Base-by-base conservation (phyloP, 2,797 vertebrate species). In the Bradypodion pumilum region DNA sequence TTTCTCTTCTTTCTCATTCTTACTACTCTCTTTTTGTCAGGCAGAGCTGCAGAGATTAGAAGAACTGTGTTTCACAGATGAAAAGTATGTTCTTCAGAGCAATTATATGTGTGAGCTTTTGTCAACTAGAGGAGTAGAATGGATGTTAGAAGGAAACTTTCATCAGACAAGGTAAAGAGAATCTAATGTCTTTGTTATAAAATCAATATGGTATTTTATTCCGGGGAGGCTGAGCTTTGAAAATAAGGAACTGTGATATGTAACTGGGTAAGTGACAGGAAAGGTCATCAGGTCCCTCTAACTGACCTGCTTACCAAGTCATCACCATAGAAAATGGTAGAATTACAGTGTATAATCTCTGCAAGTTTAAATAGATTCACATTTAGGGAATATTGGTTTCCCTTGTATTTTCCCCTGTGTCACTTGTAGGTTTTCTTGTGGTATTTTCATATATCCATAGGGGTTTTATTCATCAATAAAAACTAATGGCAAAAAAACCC, bases 1-100 rank as follows among this genome's bases (percentile, higher is more conserved):
- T 80, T 91, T 82, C 52, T 40, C 29, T 84, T 85, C 16, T 90
- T 92, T 91, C 3, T 66, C 85, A 83, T 79, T 85, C 73, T 37
- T 0, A 32, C 74, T 87, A 16, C 1, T 29, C 56, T 91, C 76
- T 83, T 60, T 49, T 0, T 60, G 74, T 88, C n/a, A 60, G 25
- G 88, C 83, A 9, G 49, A 75, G 56, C 46, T 73, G 83, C 10
- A 1, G 84, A 9, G 72, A 49, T 87, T 91, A 90, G 72, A 23
- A 4, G 65, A 37, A 5, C 35, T 12, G n/a, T n/a, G 3, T 44
- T 44, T 42, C 32, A 5, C 27, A 32, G 29, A 59, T 35, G 74
- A 49, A 75, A 32, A 3, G 1, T 25, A 37, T 32, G 21, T 27
- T 25, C 16, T 59, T 59, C 37, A 37, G 35, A 52, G n/a, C 23